Base-by-base conservation (phyloP, 2,113 vertebrate genomes). In the Hippocampus abdominalis region DNA sequence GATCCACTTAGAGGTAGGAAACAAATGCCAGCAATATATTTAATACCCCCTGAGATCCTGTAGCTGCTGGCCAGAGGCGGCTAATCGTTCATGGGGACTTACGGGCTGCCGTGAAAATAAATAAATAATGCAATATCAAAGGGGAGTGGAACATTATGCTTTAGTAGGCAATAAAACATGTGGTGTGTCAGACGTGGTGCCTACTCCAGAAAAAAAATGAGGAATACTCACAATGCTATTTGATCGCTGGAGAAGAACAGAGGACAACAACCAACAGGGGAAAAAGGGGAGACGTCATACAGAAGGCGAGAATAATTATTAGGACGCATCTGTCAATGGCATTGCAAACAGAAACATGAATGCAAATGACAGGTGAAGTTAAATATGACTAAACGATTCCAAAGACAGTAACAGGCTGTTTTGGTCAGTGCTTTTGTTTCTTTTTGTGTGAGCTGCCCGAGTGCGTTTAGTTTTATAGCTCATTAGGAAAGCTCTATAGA, bases 1-100 rank as follows among this genome's bases (percentile, higher is more conserved):
- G 23, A 83, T 86, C 81, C 83, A 84, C 83, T 90, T 79, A 87
- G 77, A 81, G 77, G 78, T 68, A 64, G 81, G 85, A 89, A 91
- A 91, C 84, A 89, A 92, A 92, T 90, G 80, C 75, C n/a, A 20
- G 84, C 89, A 90, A 91, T 90, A 90, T 87, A 87, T 90, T 86
- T 91, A 87, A 90, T 84, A 83, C 77, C 80, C 80, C 82, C 54
- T 1, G 73, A 85, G 81, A 89, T 89, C 78, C 81, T 82, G 76
- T 88, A 75, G 48, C 82, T 70, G 79, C 71, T 82, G 74, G 83
- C 84, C 73, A 9, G 23, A 78, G 77, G 84, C 74, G n/a, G 49
- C 79, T 78, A 80, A 86, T 89, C 76, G 42, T 84, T 90, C 88
- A 87, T 54, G 62, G 69, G 70, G 79, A 72, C 76, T 88, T 79